These are phyloP conservation scores for Tapirus indicus DNA, from an alignment of 2,797 vertebrate species.

Conservation along the genomic window DNA sequence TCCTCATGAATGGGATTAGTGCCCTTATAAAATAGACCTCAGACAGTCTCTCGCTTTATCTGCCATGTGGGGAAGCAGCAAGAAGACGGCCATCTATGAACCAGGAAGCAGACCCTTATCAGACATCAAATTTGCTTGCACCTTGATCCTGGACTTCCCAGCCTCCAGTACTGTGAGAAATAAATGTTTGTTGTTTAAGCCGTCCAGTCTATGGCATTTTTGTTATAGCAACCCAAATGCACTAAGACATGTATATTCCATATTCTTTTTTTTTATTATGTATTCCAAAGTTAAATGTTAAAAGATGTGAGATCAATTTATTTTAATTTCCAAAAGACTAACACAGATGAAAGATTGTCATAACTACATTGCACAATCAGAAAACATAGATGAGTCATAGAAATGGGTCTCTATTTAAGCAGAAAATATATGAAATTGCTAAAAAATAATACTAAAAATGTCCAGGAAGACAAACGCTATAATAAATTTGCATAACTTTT, in stretches of 20 bases:
- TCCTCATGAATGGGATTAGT: not conserved
- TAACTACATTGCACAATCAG: not conserved
- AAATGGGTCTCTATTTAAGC: not conserved
- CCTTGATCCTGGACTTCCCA: not conserved
- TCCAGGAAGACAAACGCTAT: not conserved
- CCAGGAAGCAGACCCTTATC: not conserved
- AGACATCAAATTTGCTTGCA: not conserved
- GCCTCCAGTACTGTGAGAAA: not conserved
- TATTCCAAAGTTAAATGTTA: not conserved
- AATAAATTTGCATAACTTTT: not conserved
- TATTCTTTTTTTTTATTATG: not conserved
- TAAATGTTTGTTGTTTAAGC: not conserved
- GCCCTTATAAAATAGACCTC: not conserved
- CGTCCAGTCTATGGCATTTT: not conserved
- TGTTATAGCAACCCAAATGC: not conserved
- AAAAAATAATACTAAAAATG: constrained; percentile 16
- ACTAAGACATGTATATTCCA: not conserved
- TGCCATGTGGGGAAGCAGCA: not conserved
- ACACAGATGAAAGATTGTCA: not conserved
- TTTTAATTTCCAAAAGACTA: not conserved
- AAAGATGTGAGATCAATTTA: not conserved
- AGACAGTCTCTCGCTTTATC: not conserved
- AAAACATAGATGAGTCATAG: constrained; percentile 14
- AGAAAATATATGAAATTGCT: not conserved
- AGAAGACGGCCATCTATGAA: not conserved